A percentile compares a stretch with the other conserved stretches of the same genome.
These are phyloP conservation scores for Corythoichthys intestinalis DNA, from an alignment of 2,113 vertebrate genomes.

Conservation along the genomic window DNA sequence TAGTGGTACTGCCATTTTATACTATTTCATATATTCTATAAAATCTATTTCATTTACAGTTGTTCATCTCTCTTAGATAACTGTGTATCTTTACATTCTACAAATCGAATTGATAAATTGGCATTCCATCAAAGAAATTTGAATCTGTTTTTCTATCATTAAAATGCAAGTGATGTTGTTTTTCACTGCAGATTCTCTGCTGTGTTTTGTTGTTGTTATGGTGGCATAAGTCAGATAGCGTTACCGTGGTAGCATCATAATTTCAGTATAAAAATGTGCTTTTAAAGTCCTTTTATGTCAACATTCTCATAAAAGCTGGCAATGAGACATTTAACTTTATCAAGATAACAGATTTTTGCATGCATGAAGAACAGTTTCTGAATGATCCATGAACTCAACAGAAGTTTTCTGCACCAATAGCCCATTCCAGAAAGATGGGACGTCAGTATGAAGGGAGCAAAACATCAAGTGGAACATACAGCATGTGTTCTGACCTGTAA, in stretches of 20 bases:
- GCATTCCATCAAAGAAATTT: neutral
- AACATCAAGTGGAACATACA: neutral
- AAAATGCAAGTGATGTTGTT: neutral
- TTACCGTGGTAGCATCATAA: constrained; percentile 3
- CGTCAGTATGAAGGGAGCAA: neutral
- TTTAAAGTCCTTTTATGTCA: constrained; percentile 1
- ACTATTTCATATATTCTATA: too few species aligned
- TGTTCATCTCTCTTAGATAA: constrained; percentile 6
- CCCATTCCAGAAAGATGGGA: neutral
- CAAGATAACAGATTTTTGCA: too few species aligned
- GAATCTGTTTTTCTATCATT: neutral
- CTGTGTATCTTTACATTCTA: constrained; percentile 8
- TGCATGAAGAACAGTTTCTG: neutral
- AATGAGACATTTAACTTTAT: neutral
- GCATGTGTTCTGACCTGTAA: constrained; percentile 31
- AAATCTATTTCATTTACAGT: too few species aligned
- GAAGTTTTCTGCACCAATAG: neutral
- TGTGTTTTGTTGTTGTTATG: constrained; percentile 13
- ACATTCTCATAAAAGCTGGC: neutral
- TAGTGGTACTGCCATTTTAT: neutral
- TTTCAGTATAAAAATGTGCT: neutral
- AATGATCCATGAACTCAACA: neutral
- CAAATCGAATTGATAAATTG: constrained; percentile 24
- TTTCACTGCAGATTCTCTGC: constrained; percentile 3
- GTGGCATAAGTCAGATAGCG: constrained; percentile 7